These are phyloP conservation scores for Apeltes quadracus DNA, from an alignment of 2,113 vertebrate genomes.

Conservation along the genomic window DNA sequence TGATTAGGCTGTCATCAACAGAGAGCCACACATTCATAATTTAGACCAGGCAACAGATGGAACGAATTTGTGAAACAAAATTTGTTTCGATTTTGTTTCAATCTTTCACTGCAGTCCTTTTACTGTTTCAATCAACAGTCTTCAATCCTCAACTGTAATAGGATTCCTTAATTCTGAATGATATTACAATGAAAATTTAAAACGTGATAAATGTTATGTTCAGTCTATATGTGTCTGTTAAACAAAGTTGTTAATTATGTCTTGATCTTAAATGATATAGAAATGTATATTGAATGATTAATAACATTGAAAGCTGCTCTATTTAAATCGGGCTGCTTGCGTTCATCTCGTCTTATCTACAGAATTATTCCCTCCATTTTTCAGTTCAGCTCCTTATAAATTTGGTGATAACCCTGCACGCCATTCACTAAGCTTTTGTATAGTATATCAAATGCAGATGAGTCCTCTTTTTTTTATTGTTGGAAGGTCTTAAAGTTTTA, in stretches of 20 bases:
- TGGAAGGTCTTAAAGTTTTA: constrained; percentile 47
- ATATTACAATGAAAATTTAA: background rate
- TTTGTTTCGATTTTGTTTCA: constrained; percentile 22
- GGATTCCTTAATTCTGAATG: constrained; percentile 6
- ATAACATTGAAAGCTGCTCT: background rate
- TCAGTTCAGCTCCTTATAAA: constrained; percentile 3
- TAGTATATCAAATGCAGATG: constrained; percentile 46
- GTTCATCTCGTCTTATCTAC: constrained; percentile 20
- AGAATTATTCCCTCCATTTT: constrained; percentile 20
- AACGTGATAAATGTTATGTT: background rate
- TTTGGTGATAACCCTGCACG: constrained; percentile 47
- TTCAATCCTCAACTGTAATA: background rate
- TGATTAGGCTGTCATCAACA: constrained; percentile 47
- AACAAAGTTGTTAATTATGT: background rate
- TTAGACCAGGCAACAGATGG: constrained; percentile 11
- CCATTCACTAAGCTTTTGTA: constrained; percentile 34
- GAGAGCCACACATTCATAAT: constrained; percentile 45
- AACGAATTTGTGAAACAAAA: constrained; percentile 7
- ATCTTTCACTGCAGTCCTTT: background rate
- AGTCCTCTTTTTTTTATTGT: constrained; percentile 38
- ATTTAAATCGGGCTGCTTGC: background rate
- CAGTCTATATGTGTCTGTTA: background rate
- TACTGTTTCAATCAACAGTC: background rate
- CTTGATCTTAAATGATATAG: constrained; percentile 19
- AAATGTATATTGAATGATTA: constrained; percentile 17